Evolutionary conservation across 2,888 invertebrate genomes (phyloP), one percentile per base, ranked within the genome.

Genomic region (Drosophila setosimentum): DNA sequence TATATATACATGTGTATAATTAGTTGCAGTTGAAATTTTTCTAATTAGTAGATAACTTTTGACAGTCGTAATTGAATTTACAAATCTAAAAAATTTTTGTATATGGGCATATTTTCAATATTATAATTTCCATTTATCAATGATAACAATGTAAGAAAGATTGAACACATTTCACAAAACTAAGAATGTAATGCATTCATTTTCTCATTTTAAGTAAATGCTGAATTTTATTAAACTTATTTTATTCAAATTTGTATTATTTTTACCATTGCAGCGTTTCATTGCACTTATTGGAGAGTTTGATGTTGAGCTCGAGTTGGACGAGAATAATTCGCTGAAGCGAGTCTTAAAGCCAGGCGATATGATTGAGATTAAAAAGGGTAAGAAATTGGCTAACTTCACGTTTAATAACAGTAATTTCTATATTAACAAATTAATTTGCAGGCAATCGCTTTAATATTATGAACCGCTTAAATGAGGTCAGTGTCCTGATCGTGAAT

Each of bases 231-330:
- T 49, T 29, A 10, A 50, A 50, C 6, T 11, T 27, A 24, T 16
- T 29, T 10, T 48, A n/a, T 58, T 50, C 2, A 16, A 30, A 53
- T 55, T 27, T 18, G 11, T 13, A 40, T 27, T 1, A 4, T 35
- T 18, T 61, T 13, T 13, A 11, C 16, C 27, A 18, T 60, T 64
- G 0, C 37, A 89, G 89, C 70, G 75, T 32, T 91, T 89, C 53
- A n/a, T 90, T 21, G 78, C 74, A 7, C 33, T 91, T 2, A 37
- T 63, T n/a, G 91, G 91, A 1, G 33, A 73, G 24, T 82, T 91
- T 63, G 57, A 68, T 10, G 29, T 91, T 37, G 65, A 74, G 5
- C 73, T 76, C 2, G 75, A 33, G 0, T 0, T 3, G 0, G 35
- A 21, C 0, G 16, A n/a, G 3, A 18, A 6, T 0, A 13, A 76